A percentile compares a stretch with the other conserved stretches of the same genome.
Evolutionary conservation across 2,797 vertebrate genomes (phyloP).

Genomic region (Mormyrus proboscirostris): DNA sequence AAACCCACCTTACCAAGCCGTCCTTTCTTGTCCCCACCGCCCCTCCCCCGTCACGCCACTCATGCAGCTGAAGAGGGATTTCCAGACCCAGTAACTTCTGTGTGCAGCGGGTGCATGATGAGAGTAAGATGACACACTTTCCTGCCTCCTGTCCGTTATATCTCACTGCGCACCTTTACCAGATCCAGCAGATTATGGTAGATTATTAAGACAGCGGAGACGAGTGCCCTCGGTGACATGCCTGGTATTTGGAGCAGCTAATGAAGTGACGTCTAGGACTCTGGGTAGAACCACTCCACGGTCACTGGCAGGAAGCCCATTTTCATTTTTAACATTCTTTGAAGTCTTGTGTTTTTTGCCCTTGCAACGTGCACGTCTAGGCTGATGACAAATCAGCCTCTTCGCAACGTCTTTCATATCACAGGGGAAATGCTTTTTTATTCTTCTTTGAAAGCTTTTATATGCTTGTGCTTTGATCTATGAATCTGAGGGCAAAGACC

Average conservation of each 20-base stretch:
- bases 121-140: not conserved
- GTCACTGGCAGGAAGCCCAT: not conserved
- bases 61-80: not conserved
- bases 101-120: not conserved
- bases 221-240: not conserved
- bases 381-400: not conserved
- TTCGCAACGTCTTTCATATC: not conserved
- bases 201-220: not conserved
- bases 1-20: not conserved
- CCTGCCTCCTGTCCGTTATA: not conserved
- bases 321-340: not conserved
- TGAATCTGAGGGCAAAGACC: not conserved
- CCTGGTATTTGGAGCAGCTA: not conserved
- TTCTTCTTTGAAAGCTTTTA: not conserved
- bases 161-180: not conserved
- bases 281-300: not conserved
- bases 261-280: constrained; percentile 10
- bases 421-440: not conserved
- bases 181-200: not conserved
- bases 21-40: not conserved
- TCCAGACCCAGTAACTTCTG: not conserved
- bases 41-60: not conserved
- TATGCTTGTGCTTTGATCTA: not conserved
- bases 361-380: not conserved
- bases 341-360: not conserved